Conservation (phyloP, 2,113 vertebrate species). For the Sinosuthora webbiana region DNA sequence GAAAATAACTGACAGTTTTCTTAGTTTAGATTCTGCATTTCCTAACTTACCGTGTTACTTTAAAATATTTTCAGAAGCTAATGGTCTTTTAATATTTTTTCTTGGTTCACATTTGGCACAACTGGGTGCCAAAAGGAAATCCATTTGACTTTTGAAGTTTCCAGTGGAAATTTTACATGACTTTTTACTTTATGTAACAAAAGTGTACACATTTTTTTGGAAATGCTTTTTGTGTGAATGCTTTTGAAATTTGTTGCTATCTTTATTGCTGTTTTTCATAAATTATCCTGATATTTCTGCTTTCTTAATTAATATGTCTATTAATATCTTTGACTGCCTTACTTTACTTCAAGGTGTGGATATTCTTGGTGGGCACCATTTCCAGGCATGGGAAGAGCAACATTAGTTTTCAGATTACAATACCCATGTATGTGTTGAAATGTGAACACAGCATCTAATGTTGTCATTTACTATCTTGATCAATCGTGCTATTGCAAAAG, state of each 20-base stretch:
- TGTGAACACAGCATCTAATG: rapidly evolving
- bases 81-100: neutral
- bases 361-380: neutral
- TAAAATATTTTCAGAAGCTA: neutral
- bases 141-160: neutral
- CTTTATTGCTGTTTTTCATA: neutral
- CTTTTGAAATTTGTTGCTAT: neutral
- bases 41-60: neutral
- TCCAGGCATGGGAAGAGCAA: neutral
- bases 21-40: neutral
- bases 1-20: neutral
- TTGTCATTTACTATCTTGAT: neutral
- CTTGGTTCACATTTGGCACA: neutral
- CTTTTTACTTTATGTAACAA: neutral
- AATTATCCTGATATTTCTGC: neutral
- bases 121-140: neutral
- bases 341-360: neutral
- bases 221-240: neutral
- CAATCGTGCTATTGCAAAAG: neutral
- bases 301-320: neutral
- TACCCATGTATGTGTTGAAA: neutral
- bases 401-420: neutral
- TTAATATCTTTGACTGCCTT: neutral
- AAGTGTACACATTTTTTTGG: neutral
- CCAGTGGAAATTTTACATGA: neutral